These are phyloP conservation scores for Fratercula arctica DNA, from an alignment of 2,797 vertebrate species.

Conservation along the genomic window DNA sequence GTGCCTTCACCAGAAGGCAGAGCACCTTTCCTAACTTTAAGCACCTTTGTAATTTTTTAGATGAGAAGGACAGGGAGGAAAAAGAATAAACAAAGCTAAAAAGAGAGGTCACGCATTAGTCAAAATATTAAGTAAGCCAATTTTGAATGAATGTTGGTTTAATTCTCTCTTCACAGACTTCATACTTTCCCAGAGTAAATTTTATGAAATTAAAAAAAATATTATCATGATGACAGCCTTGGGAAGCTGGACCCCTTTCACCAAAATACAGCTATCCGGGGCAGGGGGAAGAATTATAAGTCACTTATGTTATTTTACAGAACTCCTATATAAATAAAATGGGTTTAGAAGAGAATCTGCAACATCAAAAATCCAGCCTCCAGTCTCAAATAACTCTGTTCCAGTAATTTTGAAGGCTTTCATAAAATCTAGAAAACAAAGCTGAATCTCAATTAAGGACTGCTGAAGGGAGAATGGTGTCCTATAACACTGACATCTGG, in stretches of 20 bases:
- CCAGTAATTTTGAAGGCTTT: constrained; percentile 18
- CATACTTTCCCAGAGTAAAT: not conserved
- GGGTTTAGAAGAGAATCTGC: not conserved
- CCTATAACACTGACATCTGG: constrained; percentile 55
- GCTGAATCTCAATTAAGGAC: constrained; percentile 52
- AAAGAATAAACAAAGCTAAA: not conserved
- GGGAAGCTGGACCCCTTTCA: not conserved
- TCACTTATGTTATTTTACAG: not conserved
- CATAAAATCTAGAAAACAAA: constrained; percentile 41
- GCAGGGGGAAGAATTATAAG: not conserved
- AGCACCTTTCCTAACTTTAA: not conserved
- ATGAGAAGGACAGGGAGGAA: not conserved
- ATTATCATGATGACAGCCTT: not conserved
- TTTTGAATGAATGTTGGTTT: not conserved
- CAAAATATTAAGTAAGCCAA: not conserved
- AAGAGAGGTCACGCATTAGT: not conserved
- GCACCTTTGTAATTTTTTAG: not conserved
- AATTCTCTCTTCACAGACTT: not conserved
- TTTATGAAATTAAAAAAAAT: not conserved
- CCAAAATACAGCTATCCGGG: not conserved
- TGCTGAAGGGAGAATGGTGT: constrained; percentile 33
- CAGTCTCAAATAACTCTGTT: not conserved
- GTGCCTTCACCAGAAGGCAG: not conserved
- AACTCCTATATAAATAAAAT: not conserved
- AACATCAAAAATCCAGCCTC: not conserved